These are phyloP conservation scores for Mamestra brassicae DNA, from an alignment of 2,888 invertebrate species.

Conservation along the genomic window DNA sequence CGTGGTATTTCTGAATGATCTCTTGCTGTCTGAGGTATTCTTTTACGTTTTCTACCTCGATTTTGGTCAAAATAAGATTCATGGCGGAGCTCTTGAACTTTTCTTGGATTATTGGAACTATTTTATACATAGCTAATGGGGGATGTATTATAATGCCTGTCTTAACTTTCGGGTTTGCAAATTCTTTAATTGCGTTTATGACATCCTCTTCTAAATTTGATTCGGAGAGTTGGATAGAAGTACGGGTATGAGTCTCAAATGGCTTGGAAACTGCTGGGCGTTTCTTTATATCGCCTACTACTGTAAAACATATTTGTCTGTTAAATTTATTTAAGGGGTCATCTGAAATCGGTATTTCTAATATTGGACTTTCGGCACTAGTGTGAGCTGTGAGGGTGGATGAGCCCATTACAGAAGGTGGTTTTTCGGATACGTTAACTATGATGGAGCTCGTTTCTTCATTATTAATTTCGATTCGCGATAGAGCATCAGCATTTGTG, in stretches of 20 bases:
- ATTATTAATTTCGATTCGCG: conserved; percentile 38
- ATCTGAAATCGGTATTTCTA: conserved; percentile 2
- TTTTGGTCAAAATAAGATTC: conserved; percentile 15
- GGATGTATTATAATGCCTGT: conserved; percentile 17
- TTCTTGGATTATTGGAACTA: conserved; percentile 47
- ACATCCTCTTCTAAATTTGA: conserved; percentile 7
- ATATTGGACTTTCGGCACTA: conserved; percentile 12
- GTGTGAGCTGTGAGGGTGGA: conserved; percentile 14
- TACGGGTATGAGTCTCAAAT: conserved; percentile 8
- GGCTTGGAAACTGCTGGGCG: conserved; percentile 7
- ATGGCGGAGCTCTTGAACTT: conserved; percentile 45
- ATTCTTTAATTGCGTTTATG: neutral
- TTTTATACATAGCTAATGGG: conserved; percentile 22
- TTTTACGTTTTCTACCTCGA: conserved; percentile 10
- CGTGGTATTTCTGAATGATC: conserved; percentile 14
- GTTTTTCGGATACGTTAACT: too few relatives aligned
- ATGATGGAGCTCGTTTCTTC: too few relatives aligned
- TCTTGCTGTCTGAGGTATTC: conserved; percentile 17
- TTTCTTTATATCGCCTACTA: conserved; percentile 10
- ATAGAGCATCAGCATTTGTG: too few relatives aligned
- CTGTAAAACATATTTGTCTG: conserved; percentile 1
- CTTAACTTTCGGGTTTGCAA: conserved; percentile 16
- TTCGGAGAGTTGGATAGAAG: conserved; percentile 16
- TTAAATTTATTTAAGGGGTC: conserved; percentile 3
- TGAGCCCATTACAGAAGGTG: too few relatives aligned